A percentile compares a stretch with the other conserved stretches of the same genome.
Conservation (phyloP, 2,888 invertebrate species). For the Alloscopus bannaensis region DNA sequence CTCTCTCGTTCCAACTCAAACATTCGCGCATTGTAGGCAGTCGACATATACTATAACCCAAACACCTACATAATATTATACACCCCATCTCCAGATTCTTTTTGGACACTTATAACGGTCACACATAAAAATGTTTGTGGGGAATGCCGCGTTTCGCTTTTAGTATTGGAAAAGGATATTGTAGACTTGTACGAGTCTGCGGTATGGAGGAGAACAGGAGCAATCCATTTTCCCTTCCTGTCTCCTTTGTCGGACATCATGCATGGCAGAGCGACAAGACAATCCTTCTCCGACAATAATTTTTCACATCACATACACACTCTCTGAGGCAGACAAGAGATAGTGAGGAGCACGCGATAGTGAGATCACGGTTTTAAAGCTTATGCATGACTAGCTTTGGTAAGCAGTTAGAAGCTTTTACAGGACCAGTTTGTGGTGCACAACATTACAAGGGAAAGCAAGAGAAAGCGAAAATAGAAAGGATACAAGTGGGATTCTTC, state of each 20-base stretch:
- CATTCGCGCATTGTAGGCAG: too few relatives aligned
- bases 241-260: conserved; percentile 35
- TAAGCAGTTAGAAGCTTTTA: conserved; percentile 17
- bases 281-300: conserved; percentile 46
- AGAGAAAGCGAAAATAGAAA: background rate
- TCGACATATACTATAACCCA: too few relatives aligned
- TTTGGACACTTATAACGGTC: too few relatives aligned
- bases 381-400: conserved; percentile 43
- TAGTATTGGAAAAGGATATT: too few relatives aligned
- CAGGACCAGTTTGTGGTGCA: background rate
- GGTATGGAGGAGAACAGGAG: conserved; percentile 13
- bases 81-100: too few relatives aligned
- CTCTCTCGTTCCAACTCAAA: too few relatives aligned
- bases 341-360: background rate
- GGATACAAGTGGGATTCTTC: too few relatives aligned
- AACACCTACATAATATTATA: too few relatives aligned
- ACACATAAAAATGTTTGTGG: too few relatives aligned
- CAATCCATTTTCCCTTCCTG: conserved; percentile 43
- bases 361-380: conserved; percentile 25
- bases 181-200: too few relatives aligned
- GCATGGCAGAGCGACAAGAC: conserved; percentile 32
- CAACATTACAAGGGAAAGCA: background rate
- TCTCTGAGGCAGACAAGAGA: background rate
- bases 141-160: too few relatives aligned
- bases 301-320: conserved; percentile 47